Percentiles rank a stretch among this genome's conserved stretches.
These are phyloP conservation scores for Clarias macrocephalus DNA, from an alignment of 2,113 vertebrate species.

Conservation along the genomic window DNA sequence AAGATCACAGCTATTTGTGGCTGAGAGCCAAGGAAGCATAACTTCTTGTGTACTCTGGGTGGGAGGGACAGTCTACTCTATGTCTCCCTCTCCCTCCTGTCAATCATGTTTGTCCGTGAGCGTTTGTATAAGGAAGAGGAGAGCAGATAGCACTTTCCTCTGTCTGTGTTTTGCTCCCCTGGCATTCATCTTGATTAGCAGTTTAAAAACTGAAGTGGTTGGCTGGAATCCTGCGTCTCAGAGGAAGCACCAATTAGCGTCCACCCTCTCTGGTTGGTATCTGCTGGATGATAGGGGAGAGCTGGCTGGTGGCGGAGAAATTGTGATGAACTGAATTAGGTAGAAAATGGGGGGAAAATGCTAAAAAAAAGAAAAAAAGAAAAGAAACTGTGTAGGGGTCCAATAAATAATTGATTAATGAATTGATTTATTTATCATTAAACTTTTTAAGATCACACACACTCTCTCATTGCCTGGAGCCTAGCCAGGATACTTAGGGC, in stretches of 20 bases:
- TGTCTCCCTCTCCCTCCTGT: not conserved
- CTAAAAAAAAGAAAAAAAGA: no score
- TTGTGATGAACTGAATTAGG: not conserved
- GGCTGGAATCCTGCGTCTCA: not conserved
- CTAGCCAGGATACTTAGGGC: no score
- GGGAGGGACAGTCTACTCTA: not conserved
- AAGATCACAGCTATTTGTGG: not conserved
- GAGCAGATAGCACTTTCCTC: not conserved
- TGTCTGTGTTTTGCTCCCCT: not conserved
- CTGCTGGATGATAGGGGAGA: not conserved
- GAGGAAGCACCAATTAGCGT: not conserved
- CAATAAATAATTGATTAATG: no score
- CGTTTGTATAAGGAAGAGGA: not conserved
- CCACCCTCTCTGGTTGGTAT: not conserved
- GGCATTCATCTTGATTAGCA: not conserved
- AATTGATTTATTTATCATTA: no score
- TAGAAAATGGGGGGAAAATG: no score
- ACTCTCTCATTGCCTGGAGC: no score
- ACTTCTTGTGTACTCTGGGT: not conserved
- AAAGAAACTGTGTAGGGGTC: no score
- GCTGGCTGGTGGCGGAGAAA: not conserved
- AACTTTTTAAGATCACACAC: no score
- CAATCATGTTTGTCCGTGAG: not conserved
- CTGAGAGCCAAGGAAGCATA: not conserved
- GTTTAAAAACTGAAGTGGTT: not conserved